Base-by-base conservation (phyloP, 92 coral and sea anemone genomes). In the Palythoa grandis region DNA sequence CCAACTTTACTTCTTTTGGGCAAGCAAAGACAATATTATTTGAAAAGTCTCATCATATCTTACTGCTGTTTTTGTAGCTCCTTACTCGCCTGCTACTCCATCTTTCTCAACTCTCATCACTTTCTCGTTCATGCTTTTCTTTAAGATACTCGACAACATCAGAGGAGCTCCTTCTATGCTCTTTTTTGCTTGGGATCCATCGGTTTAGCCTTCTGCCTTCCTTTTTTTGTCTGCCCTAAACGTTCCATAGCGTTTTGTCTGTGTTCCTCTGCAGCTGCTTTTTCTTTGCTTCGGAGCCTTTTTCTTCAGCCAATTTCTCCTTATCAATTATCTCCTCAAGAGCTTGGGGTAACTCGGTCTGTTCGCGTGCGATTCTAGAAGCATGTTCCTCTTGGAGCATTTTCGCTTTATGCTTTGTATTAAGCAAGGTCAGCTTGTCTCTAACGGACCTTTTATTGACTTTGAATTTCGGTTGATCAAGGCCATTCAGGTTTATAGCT, bases 261-360 rank as follows among this genome's bases (percentile, higher is more conserved):
- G 65, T 75, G 83, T 60, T 86, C 83, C 76, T 75, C 88, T 19
- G 88, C 88, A 11, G 83, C 83, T 63, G 88, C 35, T 67, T 76
- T 76, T 77, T 76, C 83, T 86, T 86, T 86, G 74, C 61, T 74
- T 58, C 88, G 48, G 63, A 74, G 61, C 88, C 43, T 86, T 74
- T 86, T 63, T 86, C 76, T 22, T 63, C 76, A 2, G 88, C 88
- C 20, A 65, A 37, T n/a, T n/a, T n/a, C n/a, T n/a, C n/a, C n/a
- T n/a, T n/a, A n/a, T n/a, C n/a, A n/a, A n/a, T n/a, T n/a, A 58
- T 58, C 65, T 58, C 65, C 65, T 58, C 65, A 58, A 58, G 65
- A 58, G 88, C 88, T 83, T 76, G 66, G 63, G 83, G 88, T 47
- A 89, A 53, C 52, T 84, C 88, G 6, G 87, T 47, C 77, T 84